Conservation (phyloP, 2,888 invertebrate genomes). For the Perithous albicinctus region DNA sequence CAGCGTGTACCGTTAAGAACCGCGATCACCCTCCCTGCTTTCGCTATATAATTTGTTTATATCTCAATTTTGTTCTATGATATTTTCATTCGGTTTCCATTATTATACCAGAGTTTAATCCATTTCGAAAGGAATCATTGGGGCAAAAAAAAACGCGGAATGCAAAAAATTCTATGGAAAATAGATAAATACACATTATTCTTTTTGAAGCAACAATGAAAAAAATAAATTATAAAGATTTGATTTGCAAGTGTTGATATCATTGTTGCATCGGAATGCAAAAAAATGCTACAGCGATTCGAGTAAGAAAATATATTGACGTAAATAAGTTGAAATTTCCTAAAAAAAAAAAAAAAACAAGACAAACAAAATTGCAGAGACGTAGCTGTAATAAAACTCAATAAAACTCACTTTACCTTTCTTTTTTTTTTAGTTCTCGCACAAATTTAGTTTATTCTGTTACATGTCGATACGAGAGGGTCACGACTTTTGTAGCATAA, state of each 20-base stretch:
- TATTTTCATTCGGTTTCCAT: background rate
- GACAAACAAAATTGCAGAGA: background rate
- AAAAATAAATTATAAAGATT: too few species aligned
- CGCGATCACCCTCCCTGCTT: background rate
- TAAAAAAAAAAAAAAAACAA: background rate
- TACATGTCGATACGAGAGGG: background rate
- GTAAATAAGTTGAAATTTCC: too few species aligned
- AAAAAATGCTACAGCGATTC: too few species aligned
- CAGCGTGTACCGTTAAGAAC: background rate
- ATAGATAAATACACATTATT: too few species aligned
- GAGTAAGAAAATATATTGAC: too few species aligned
- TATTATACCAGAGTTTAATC: background rate
- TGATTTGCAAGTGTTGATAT: too few species aligned
- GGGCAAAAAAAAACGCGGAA: too few species aligned
- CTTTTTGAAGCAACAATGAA: too few species aligned
- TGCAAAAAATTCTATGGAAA: too few species aligned
- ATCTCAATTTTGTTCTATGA: conserved; percentile 41
- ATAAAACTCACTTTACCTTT: too few species aligned
- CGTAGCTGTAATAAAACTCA: too few species aligned
- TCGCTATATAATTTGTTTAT: conserved; percentile 42
- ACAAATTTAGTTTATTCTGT: background rate
- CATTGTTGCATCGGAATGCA: too few species aligned
- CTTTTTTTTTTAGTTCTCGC: background rate
- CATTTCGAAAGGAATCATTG: background rate
- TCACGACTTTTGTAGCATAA: background rate